phyloP scores from a whole-genome alignment of 2,113 vertebrate species.

The Callithrix jacchus region DNA sequence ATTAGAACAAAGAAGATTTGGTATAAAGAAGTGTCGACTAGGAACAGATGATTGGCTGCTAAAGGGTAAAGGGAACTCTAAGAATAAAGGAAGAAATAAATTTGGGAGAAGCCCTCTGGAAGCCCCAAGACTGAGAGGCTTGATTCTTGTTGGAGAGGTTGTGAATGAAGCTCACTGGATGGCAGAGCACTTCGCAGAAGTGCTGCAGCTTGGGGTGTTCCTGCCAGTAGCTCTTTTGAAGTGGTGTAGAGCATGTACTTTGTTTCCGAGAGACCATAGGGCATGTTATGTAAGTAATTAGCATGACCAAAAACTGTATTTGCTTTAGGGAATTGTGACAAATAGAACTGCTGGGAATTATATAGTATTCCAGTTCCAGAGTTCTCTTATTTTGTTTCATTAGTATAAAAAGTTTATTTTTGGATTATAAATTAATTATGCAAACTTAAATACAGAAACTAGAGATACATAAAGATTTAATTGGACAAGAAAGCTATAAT shows the following conservation, averaged over 20 bases:
- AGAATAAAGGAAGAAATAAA: neutral
- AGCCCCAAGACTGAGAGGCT: neutral
- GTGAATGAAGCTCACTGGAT: neutral
- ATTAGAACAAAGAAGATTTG: neutral
- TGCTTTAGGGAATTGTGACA: neutral
- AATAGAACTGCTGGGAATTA: neutral
- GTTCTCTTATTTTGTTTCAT: constrained; percentile 39
- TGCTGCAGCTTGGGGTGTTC: neutral
- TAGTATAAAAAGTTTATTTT: constrained; percentile 2
- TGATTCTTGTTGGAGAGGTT: neutral
- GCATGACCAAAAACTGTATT: neutral
- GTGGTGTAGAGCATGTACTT: neutral
- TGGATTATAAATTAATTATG: constrained; percentile 19
- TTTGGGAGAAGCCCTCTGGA: neutral
- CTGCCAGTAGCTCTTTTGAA: neutral
- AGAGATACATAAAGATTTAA: constrained; percentile 6
- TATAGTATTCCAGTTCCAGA: constrained; percentile 9
- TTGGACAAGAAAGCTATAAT: neutral
- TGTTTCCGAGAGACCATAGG: neutral
- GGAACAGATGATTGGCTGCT: neutral
- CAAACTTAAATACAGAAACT: constrained; percentile 10
- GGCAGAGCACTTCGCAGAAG: neutral
- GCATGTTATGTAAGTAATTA: neutral
- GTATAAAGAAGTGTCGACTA: neutral
- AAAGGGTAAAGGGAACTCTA: neutral